Evolutionary conservation across 2,113 vertebrate genomes (phyloP), one percentile per base, ranked within the genome.

Genomic region (Callospermophilus lateralis): DNA sequence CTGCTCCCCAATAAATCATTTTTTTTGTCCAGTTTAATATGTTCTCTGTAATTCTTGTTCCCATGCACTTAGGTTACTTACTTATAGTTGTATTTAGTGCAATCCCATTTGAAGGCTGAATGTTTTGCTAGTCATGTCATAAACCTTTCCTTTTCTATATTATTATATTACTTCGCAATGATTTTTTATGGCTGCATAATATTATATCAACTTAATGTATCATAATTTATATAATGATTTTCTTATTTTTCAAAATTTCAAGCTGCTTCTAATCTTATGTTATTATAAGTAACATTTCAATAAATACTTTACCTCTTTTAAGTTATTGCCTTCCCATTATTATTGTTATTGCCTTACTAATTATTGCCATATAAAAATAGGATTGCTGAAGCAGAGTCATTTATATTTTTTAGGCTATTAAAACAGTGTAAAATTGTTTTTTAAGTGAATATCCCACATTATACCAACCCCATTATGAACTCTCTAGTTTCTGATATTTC

Each of bases 281-380:
- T 73, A 63, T 65, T 89, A 67, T 84, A 93, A 83, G 86, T 78
- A 76, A 73, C 86, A 78, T 32, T 53, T 58, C 37, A 67, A 37
- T n/a, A 67, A 68, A 80, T 77, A 84, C 16, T 79, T 80, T 34
- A 3, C 45, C 45, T 90, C 73, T 65, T 55, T 80, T 87, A 72
- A 77, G 39, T 37, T 16, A 80, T 48, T 81, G 37, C 37, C 74
- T 48, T 79, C 63, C 19, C 37, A 17, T 93, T 76, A 58, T 76
- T 87, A n/a, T 53, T 81, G 37, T 76, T 48, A 85, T 13, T 34
- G 6, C 39, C 53, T 77, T 45, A 28, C 28, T 13, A 34, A 34
- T 16, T 76, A 67, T n/a, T 94, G 58, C 68, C 67, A 81, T 17
- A 65, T 42, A 90, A 65, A 78, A 84, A 74, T 24, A 76, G 42